Base-by-base conservation (phyloP, 2,888 invertebrate species). In the Chrysolina haemoptera region DNA sequence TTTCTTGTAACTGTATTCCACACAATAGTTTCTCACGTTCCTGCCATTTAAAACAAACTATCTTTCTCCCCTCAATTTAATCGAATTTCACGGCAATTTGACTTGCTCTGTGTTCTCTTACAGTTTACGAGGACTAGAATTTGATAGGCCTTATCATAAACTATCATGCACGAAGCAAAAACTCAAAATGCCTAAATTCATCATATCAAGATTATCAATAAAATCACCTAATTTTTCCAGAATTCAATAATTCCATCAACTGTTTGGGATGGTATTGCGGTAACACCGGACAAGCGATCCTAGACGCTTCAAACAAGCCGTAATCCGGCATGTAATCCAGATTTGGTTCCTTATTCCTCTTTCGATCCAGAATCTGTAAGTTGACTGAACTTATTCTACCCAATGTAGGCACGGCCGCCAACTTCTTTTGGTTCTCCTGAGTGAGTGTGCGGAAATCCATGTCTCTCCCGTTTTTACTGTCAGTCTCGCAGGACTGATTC, bases 261-360 rank as follows among this genome's bases (percentile, higher is more conserved):
- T 99, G 99, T 85, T 98, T 98, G 0, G 99, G 99, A 89, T 99
- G 99, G 87, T 99, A 99, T 85, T 99, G 99, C 0, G 99, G 99
- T 74, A 99, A 89, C 55, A 99, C 98, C 0, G 99, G 99, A 83
- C 98, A 99, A 0, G 98, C 98, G 85, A 98, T 95, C 76, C 98
- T 92, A 6, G 98, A 97, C 0, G 99, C 98, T 88, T 99, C 99
- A 88, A 99, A 99, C 68, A 99, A 88, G 0, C 97, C 97, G 84
- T 96, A 96, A 88, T 96, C 96, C 0, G 96, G 96, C 95, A 97
- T 95, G 85, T 96, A 96, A 86, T 96, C 95, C 76, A 93, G 87
- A 78, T 88, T 86, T 5, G 80, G 80, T 68, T 88, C 87, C 81
- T 87, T 87, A 10, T 82, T 82, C 16, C 94, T 93, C 78, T 94